phyloP scores from a whole-genome alignment of 2,113 vertebrate species.

The Alexandromys fortis region DNA sequence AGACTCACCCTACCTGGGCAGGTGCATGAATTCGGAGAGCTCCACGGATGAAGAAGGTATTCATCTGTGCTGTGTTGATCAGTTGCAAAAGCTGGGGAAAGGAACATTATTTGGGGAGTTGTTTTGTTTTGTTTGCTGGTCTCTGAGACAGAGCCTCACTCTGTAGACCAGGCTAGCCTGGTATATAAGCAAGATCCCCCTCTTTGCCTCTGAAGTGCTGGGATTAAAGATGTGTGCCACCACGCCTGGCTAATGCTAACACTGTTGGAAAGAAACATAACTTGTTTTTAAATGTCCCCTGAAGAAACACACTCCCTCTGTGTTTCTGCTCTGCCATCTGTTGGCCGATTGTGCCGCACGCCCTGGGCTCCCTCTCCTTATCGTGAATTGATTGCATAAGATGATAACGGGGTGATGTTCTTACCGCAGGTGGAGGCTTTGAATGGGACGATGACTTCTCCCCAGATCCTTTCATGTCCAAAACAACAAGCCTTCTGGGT shows the following conservation, averaged over 20 bases:
- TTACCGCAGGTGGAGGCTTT: slow-evolving; percentile 91
- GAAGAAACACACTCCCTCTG: background rate
- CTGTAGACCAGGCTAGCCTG: background rate
- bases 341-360: rapidly evolving
- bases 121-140: background rate
- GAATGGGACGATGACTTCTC: slow-evolving; percentile 98
- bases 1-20: slow-evolving; percentile 87
- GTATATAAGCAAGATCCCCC: background rate
- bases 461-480: slow-evolving; percentile 90
- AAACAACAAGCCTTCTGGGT: slow-evolving; percentile 85
- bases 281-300: background rate
- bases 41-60: slow-evolving; percentile 99
- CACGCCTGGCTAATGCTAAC: too few species aligned
- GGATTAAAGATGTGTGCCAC: background rate
- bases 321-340: background rate
- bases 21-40: slow-evolving; percentile 95
- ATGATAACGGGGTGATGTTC: background rate
- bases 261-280: background rate
- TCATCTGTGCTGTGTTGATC: background rate
- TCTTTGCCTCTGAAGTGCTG: background rate
- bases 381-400: background rate
- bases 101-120: background rate
- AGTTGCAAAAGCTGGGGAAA: background rate
- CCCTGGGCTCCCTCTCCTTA: background rate
- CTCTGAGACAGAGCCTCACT: background rate